Evolutionary conservation across 2,797 vertebrate genomes (phyloP).

Genomic region (Pristis pectinata): DNA sequence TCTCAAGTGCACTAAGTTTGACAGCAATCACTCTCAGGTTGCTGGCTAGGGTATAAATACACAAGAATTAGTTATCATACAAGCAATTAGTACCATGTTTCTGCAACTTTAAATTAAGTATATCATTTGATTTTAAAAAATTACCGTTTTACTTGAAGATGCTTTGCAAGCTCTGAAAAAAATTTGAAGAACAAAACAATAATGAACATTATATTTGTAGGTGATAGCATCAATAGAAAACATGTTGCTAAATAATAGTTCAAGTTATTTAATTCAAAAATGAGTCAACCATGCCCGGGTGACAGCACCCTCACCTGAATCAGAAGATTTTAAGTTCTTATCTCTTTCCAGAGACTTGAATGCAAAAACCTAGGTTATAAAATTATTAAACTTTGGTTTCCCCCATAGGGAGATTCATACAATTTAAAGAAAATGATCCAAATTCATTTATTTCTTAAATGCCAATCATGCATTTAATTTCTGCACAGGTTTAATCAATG

Average conservation of each 20-base stretch:
- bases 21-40: not conserved
- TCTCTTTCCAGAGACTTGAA: not conserved
- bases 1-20: not conserved
- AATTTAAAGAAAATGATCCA: not conserved
- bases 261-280: not conserved
- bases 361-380: not conserved
- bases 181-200: not conserved
- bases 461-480: not conserved
- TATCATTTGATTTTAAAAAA: not conserved
- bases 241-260: not conserved
- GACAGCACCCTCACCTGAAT: not conserved
- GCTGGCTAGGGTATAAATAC: not conserved
- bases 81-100: not conserved
- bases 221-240: not conserved
- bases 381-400: not conserved
- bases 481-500: not conserved
- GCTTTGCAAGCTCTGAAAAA: slow-evolving; percentile 16
- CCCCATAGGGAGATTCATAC: not conserved
- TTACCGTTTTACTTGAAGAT: slow-evolving; percentile 26
- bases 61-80: not conserved
- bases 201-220: not conserved
- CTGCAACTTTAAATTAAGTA: not conserved
- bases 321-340: not conserved
- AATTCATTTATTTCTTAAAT: not conserved
- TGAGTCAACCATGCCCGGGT: too few species aligned